Conservation (phyloP, 2,113 vertebrate genomes). For the Halichoerus grypus region DNA sequence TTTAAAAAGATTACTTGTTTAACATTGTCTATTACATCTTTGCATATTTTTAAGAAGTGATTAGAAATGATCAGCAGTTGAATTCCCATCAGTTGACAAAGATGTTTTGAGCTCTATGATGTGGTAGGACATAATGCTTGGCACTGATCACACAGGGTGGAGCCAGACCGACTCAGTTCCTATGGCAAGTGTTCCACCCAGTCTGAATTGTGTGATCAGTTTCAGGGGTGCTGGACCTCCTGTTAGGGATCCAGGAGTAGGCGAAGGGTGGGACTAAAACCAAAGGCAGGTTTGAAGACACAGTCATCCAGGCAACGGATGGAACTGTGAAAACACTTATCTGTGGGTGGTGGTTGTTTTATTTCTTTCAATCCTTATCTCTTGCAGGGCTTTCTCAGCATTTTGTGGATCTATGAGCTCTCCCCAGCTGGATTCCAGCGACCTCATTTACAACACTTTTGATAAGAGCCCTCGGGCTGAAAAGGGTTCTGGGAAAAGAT, state of each 20-base stretch:
- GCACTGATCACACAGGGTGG: neutral
- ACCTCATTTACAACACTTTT: neutral
- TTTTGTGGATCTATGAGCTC: neutral
- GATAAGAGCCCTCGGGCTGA: neutral
- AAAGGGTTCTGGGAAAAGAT: neutral
- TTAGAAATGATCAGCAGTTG: neutral
- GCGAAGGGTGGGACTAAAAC: neutral
- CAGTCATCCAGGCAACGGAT: rapidly evolving
- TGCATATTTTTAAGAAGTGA: neutral
- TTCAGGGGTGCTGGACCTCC: neutral
- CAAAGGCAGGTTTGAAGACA: neutral
- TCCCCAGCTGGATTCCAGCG: neutral
- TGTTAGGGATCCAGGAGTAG: neutral
- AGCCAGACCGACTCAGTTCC: too few species aligned
- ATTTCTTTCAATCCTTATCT: neutral
- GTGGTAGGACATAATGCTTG: neutral
- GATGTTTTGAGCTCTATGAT: neutral
- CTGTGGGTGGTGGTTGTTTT: neutral
- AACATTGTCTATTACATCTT: neutral
- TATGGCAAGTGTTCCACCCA: neutral
- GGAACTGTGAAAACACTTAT: neutral
- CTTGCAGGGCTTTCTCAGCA: neutral
- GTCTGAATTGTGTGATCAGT: neutral
- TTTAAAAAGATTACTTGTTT: neutral
- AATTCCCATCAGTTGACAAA: neutral